Evolutionary conservation across 23 tunicate genomes (phyloP).

Genomic region (Halocynthia aurantium): DNA sequence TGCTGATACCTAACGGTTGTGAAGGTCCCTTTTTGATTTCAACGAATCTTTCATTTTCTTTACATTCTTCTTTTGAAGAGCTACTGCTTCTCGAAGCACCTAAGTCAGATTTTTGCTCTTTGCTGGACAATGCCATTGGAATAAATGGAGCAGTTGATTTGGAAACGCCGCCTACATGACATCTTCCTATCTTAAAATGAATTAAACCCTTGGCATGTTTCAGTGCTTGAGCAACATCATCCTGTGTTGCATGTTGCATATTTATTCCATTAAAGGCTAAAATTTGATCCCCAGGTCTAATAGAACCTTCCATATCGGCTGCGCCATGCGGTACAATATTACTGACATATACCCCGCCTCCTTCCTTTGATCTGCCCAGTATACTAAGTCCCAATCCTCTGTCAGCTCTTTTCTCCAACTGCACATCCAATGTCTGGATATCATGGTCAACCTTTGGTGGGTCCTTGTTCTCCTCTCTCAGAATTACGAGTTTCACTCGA

Average conservation of each 20-base stretch:
- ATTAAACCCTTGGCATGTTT: constrained; percentile 62
- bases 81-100: not conserved
- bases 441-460: constrained; percentile 24
- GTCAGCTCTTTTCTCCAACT: constrained; percentile 37
- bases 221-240: constrained; percentile 72
- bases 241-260: constrained; percentile 67
- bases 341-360: constrained; percentile 65
- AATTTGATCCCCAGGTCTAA: constrained; percentile 76
- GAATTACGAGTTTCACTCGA: constrained; percentile 45
- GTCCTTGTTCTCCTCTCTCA: constrained; percentile 80
- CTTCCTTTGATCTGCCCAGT: constrained; percentile 46
- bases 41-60: constrained; percentile 45
- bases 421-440: constrained; percentile 26
- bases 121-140: not conserved
- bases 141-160: constrained; percentile 6
- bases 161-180: constrained; percentile 25
- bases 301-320: constrained; percentile 73
- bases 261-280: constrained; percentile 60
- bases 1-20: constrained; percentile 90
- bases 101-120: not conserved
- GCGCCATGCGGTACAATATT: constrained; percentile 62
- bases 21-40: constrained; percentile 70
- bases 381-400: constrained; percentile 80
- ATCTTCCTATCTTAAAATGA: constrained; percentile 39
- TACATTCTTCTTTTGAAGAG: constrained; percentile 23